Percentiles rank a stretch among this genome's conserved stretches.
phyloP scores from a whole-genome alignment of 2,113 vertebrate species.

The Dromiciops gliroides region DNA sequence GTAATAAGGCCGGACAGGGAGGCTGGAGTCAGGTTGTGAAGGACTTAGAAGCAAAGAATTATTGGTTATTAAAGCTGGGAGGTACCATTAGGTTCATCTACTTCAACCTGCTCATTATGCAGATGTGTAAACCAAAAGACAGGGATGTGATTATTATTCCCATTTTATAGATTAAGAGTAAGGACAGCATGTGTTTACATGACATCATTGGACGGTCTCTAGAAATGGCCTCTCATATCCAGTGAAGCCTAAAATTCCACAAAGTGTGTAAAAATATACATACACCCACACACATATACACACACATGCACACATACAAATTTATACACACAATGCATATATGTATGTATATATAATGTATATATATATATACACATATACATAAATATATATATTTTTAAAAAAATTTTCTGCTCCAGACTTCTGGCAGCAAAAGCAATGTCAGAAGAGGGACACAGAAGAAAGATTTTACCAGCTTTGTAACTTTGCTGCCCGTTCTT shows the following conservation, averaged over 20 bases:
- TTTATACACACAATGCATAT: too few species aligned
- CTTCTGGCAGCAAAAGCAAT: neutral
- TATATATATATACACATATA: too few species aligned
- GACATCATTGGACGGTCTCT: neutral
- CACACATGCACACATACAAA: neutral
- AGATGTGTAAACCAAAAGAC: neutral
- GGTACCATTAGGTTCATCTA: neutral
- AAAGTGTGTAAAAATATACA: neutral
- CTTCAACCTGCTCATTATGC: neutral
- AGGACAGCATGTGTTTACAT: neutral
- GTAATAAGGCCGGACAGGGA: neutral
- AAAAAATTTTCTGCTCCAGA: too few species aligned
- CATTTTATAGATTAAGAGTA: neutral
- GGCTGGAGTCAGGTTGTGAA: neutral
- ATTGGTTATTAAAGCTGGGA: neutral
- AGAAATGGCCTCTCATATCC: neutral
- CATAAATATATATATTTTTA: too few species aligned
- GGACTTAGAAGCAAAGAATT: neutral
- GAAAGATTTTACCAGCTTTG: neutral
- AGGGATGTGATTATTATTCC: neutral
- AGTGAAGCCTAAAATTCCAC: neutral
- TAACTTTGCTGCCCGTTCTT: neutral
- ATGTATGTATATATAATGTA: neutral
- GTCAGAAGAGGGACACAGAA: neutral
- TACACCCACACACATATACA: neutral